Evolutionary conservation across 92 coral and sea anemone genomes (phyloP).

Genomic region (Umimayanthus kanabou): DNA sequence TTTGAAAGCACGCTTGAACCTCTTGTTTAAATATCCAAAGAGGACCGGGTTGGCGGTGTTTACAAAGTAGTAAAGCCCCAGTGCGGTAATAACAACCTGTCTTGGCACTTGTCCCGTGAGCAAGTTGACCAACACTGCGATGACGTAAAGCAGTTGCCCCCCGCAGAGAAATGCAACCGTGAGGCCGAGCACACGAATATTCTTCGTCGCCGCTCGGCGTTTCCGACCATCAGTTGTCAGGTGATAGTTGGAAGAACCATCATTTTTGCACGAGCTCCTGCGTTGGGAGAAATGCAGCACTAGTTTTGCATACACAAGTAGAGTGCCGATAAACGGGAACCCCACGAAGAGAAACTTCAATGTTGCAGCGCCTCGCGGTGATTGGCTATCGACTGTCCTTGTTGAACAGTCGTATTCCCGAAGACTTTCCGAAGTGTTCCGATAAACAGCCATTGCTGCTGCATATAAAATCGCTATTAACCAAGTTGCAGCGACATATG

Average conservation of each 20-base stretch:
- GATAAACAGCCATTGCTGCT: conserved; percentile 48
- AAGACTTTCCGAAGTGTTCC: conserved; percentile 14
- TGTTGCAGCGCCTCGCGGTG: conserved; percentile 66
- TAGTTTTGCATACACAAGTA: conserved; percentile 50
- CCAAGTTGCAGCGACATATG: conserved; percentile 53
- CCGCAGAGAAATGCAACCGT: conserved; percentile 50
- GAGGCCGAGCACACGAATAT: conserved; percentile 68
- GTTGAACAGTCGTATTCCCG: conserved; percentile 55
- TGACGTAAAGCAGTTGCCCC: conserved; percentile 61
- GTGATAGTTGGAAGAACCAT: conserved; percentile 41
- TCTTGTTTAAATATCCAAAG: conserved; percentile 70
- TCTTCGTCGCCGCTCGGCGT: conserved; percentile 66
- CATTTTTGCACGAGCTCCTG: conserved; percentile 50
- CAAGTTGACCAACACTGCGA: conserved; percentile 51
- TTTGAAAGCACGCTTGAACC: conserved; percentile 60
- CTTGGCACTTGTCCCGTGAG: conserved; percentile 63
- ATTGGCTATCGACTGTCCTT: conserved; percentile 14
- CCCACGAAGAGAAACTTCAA: conserved; percentile 67
- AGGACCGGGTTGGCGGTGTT: conserved; percentile 58
- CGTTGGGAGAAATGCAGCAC: conserved; percentile 53
- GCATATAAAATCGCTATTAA: conserved; percentile 52
- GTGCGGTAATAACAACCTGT: conserved; percentile 46
- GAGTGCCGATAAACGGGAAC: conserved; percentile 53
- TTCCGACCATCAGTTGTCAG: conserved; percentile 71
- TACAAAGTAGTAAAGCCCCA: conserved; percentile 55